A percentile compares a stretch with the other conserved stretches of the same genome.
These are phyloP conservation scores for Stenotaenia linearis DNA, from an alignment of 2,888 invertebrate genomes.

Conservation along the genomic window DNA sequence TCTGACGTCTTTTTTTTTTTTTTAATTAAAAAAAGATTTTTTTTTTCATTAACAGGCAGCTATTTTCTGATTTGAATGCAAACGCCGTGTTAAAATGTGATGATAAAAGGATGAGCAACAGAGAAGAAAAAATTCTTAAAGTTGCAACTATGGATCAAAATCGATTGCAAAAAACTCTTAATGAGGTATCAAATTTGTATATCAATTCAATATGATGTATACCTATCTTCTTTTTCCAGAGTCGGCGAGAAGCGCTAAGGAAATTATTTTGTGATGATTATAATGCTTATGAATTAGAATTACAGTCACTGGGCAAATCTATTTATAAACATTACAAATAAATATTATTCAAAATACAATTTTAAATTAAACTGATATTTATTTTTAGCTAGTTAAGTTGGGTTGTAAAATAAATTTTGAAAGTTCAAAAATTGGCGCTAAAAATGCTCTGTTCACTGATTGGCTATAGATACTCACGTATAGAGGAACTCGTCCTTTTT, in stretches of 20 bases:
- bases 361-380: no score
- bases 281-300: not conserved
- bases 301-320: not conserved
- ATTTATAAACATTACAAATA: not conserved
- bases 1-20: no score
- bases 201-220: not conserved
- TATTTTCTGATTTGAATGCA: not conserved
- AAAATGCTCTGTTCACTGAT: no score
- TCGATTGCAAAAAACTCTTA: not conserved
- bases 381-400: no score
- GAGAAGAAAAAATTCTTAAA: not conserved
- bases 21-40: no score
- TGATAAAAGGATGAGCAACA: not conserved
- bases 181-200: no score
- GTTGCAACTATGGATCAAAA: not conserved
- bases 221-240: not conserved
- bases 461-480: no score
- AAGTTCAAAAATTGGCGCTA: no score
- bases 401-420: no score
- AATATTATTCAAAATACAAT: not conserved
- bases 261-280: not conserved
- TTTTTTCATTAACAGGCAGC: not conserved
- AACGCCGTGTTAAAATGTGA: not conserved
- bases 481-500: no score
- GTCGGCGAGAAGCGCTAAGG: not conserved